A percentile compares a stretch with the other conserved stretches of the same genome.
phyloP scores from a whole-genome alignment of 2,797 vertebrate genomes.

The Pangasius larnaudii region DNA sequence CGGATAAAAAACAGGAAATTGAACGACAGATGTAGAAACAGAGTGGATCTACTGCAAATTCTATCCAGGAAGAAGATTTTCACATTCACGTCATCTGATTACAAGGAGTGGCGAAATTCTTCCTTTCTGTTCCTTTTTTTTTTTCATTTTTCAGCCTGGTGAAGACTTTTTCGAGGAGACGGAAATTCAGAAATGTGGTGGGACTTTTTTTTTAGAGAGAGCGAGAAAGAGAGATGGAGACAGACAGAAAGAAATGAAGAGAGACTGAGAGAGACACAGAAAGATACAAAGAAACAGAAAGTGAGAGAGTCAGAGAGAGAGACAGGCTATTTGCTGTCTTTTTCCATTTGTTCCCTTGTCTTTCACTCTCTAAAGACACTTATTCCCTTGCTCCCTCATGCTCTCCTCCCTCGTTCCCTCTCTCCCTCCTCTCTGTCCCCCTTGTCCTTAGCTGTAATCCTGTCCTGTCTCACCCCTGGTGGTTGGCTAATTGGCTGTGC shows the following conservation, averaged over 20 bases:
- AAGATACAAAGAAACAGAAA: background rate
- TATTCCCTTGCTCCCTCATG: background rate
- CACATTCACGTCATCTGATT: background rate
- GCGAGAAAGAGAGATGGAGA: too few relatives aligned
- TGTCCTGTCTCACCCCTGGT: constrained; percentile 63
- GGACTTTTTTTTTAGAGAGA: background rate
- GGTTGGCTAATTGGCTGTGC: constrained; percentile 75
- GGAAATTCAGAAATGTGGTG: background rate
- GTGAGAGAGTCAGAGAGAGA: background rate
- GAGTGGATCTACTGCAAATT: background rate
- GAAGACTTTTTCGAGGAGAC: background rate
- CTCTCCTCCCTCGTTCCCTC: background rate
- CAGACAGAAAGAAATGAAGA: background rate
- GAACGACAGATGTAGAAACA: background rate
- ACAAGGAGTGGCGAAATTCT: background rate
- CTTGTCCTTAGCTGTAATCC: constrained; percentile 59
- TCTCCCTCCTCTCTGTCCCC: background rate
- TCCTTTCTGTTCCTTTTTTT: background rate
- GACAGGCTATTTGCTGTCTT: background rate
- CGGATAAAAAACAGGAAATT: background rate
- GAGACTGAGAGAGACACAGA: background rate
- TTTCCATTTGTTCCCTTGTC: background rate
- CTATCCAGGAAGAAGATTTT: background rate
- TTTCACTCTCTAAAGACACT: constrained; percentile 2
- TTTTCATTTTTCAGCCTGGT: background rate